Evolutionary conservation across 2,888 invertebrate species (phyloP), one percentile per base, ranked within the genome.

Genomic region (Colostygia pectinataria): DNA sequence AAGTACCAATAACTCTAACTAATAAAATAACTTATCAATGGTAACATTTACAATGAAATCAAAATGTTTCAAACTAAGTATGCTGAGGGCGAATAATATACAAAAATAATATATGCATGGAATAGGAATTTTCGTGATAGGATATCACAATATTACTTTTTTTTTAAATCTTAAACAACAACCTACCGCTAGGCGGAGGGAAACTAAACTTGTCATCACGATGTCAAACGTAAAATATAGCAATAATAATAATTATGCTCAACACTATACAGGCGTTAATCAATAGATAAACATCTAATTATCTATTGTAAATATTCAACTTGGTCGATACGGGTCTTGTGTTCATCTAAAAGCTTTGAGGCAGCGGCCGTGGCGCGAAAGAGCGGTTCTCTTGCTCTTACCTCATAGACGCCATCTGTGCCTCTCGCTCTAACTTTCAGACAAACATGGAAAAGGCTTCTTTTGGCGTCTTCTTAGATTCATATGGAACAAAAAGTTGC

Each of bases 41-140:
- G 88, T 88, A 88, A 89, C 87, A 86, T 86, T 84, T 83, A 88
- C 86, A 86, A 84, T 83, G 86, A 86, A 76, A 71, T 60, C 63
- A 77, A 57, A 58, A 46, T 24, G 47, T 47, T 77, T 79, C 70
- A 72, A 61, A 65, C 61, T 63, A 65, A 55, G 69, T 77, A 77
- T 70, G 77, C 72, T 59, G 72, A 68, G 77, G n/a, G 77, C 75
- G 80, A 82, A 82, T 70, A 77, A 80, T 80, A 80, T 79, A 83
- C 77, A 83, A 84, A 84, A 83, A 84, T 80, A 85, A 84, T 70
- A 81, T 76, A 80, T 83, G 79, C 71, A 81, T 85, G 84, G 83
- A 84, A 83, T 83, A 86, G 86, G 85, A 85, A 82, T 84, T 76
- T 80, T 80, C 80, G 85, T 83, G 84, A 84, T 74, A 80, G 82